Evolutionary conservation across 2,888 invertebrate genomes (phyloP).

Genomic region (Eristalis intricaria): DNA sequence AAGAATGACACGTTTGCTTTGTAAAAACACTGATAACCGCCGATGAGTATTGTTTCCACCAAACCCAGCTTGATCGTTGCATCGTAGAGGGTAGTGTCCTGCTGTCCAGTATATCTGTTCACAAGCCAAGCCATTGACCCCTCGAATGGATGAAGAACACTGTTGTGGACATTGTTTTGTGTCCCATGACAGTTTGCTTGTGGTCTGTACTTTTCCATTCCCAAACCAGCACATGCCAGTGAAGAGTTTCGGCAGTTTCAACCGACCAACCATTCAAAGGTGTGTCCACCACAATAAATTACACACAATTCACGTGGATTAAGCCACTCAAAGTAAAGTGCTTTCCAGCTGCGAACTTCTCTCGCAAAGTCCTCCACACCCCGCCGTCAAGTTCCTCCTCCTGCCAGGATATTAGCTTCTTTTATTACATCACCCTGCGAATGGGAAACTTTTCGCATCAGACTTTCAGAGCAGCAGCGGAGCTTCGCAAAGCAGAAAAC

Average conservation of each 20-base stretch:
- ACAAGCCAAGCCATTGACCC: too few species aligned
- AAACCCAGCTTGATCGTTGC: too few species aligned
- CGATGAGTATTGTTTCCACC: too few species aligned
- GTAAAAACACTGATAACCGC: too few species aligned
- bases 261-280: background rate
- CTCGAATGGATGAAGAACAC: too few species aligned
- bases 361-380: background rate
- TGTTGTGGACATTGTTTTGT: too few species aligned
- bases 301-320: background rate
- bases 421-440: conserved; percentile 4
- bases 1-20: too few species aligned
- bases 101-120: too few species aligned
- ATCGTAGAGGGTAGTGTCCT: too few species aligned
- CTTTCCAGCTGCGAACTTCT: background rate
- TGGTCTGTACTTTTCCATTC: background rate
- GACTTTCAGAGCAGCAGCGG: background rate
- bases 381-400: background rate
- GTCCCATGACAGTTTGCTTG: too few species aligned
- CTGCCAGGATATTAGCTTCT: conserved; percentile 2
- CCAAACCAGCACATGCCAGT: background rate
- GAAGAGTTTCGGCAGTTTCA: background rate
- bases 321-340: background rate
- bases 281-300: background rate
- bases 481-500: background rate
- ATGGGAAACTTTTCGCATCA: conserved; percentile 31